Percentiles rank a stretch among this genome's conserved stretches.
These are phyloP conservation scores for Sinhomidia bicolor DNA, from an alignment of 2,888 invertebrate genomes.

Conservation along the genomic window DNA sequence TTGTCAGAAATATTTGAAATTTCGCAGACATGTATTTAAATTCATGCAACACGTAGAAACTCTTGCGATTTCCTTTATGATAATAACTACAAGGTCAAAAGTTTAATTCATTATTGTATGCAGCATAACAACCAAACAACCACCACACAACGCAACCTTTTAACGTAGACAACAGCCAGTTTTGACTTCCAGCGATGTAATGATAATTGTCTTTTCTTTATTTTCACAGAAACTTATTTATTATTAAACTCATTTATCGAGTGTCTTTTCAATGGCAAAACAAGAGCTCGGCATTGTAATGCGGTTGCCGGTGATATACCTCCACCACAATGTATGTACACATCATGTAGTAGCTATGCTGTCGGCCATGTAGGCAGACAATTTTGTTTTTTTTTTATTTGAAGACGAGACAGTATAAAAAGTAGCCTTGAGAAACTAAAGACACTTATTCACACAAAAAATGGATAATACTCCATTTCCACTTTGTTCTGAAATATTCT, in stretches of 20 bases:
- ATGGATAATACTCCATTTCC: background rate
- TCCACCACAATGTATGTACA: background rate
- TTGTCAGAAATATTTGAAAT: too few relatives aligned
- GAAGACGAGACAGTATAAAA: background rate
- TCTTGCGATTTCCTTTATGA: too few relatives aligned
- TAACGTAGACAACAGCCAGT: too few relatives aligned
- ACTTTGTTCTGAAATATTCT: background rate
- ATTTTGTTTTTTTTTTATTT: background rate
- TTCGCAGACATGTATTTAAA: too few relatives aligned
- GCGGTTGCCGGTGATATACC: background rate
- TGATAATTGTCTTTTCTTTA: background rate
- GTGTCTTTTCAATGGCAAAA: background rate
- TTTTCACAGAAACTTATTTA: background rate
- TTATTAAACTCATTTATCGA: background rate
- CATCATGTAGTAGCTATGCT: background rate
- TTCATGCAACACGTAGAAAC: too few relatives aligned
- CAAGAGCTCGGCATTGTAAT: background rate
- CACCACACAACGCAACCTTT: too few relatives aligned
- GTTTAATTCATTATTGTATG: too few relatives aligned
- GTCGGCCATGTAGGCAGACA: background rate
- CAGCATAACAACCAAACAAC: too few relatives aligned
- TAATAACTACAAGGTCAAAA: too few relatives aligned
- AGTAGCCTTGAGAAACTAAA: background rate
- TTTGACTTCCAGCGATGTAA: background rate
- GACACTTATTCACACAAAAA: background rate